These are phyloP conservation scores for Dolichomitus sp. DNA, from an alignment of 2,888 invertebrate species.

Conservation along the genomic window DNA sequence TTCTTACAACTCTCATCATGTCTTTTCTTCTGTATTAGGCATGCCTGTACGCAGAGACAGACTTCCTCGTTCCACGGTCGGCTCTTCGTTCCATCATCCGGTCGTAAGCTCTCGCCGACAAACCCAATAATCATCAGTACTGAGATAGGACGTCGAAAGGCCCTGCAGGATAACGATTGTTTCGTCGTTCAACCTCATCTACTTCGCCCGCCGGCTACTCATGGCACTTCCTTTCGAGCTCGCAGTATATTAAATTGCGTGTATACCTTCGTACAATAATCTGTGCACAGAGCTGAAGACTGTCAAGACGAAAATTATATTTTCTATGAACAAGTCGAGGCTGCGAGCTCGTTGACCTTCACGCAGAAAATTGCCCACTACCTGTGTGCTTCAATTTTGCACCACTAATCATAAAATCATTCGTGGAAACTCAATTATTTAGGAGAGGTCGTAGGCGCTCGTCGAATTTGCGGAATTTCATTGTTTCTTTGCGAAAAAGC, in stretches of 20 bases:
- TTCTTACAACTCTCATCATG: background rate
- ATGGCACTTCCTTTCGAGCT: conserved; percentile 42
- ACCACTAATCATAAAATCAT: conserved; percentile 22
- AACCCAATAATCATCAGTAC: conserved; percentile 59
- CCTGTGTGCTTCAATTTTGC: conserved; percentile 19
- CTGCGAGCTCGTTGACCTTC: background rate
- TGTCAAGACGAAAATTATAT: background rate
- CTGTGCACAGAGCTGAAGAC: background rate
- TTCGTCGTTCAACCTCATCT: conserved; percentile 46
- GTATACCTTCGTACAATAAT: background rate
- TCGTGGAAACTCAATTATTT: conserved; percentile 23
- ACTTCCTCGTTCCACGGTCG: conserved; percentile 59
- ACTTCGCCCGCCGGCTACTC: conserved; percentile 21
- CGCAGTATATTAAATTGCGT: conserved; percentile 37
- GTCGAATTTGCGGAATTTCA: background rate
- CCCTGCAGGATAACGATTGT: conserved; percentile 52
- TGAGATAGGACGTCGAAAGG: conserved; percentile 22
- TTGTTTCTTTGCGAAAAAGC: background rate
- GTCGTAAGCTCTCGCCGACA: conserved; percentile 49
- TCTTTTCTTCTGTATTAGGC: background rate
- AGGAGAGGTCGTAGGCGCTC: conserved; percentile 2
- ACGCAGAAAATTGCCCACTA: background rate
- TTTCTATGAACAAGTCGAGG: background rate
- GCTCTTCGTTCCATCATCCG: conserved; percentile 58
- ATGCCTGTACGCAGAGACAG: conserved; percentile 13